Evolutionary conservation across 2,888 invertebrate species (phyloP).

Genomic region (Leucophora obtusa): DNA sequence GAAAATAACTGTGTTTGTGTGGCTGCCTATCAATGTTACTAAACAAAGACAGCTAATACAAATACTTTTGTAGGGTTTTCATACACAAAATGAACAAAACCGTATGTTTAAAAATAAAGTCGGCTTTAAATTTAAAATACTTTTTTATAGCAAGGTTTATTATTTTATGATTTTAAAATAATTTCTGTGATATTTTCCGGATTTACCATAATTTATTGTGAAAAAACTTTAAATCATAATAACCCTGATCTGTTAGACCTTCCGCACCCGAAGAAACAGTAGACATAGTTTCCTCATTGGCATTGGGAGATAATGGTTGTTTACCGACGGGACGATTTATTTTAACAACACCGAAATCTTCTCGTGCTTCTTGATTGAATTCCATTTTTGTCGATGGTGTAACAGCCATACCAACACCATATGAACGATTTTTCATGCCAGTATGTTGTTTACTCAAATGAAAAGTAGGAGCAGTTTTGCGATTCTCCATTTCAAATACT

Average conservation of each 20-base stretch:
- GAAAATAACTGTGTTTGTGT: no score
- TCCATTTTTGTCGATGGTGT: constrained; percentile 78
- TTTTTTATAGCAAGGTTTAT: no score
- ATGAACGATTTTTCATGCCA: constrained; percentile 78
- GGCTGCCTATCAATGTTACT: no score
- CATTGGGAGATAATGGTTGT: constrained; percentile 68
- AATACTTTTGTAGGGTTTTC: no score
- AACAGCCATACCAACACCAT: constrained; percentile 77
- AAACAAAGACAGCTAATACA: no score
- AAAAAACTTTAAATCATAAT: constrained; percentile 87
- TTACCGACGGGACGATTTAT: constrained; percentile 75
- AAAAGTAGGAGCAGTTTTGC: constrained; percentile 72
- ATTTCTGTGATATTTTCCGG: neutral
- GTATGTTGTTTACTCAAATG: constrained; percentile 77
- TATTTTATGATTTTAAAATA: neutral
- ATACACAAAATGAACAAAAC: no score
- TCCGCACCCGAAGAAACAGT: constrained; percentile 73
- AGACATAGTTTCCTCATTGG: constrained; percentile 76
- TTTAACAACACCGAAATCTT: constrained; percentile 77
- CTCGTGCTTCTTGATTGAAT: constrained; percentile 75
- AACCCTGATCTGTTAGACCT: constrained; percentile 83
- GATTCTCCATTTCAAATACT: constrained; percentile 61
- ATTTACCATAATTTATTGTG: constrained; percentile 87
- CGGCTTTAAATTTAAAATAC: no score
- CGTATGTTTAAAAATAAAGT: no score